phyloP scores from a whole-genome alignment of 92 coral and sea anemone genomes.

The Porites evermanni region DNA sequence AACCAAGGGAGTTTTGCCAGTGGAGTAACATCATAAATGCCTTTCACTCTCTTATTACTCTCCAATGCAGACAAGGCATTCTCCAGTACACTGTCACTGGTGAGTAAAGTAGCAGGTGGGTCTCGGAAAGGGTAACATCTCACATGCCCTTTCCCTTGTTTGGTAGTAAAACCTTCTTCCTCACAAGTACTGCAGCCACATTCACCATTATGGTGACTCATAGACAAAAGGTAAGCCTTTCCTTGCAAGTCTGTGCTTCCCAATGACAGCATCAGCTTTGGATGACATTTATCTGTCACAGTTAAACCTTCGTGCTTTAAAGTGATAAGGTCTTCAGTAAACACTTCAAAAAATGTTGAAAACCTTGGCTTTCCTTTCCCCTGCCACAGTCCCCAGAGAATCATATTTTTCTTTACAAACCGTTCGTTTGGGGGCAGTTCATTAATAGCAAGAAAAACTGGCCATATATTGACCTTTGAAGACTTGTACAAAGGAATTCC shows the following conservation, averaged over 20 bases:
- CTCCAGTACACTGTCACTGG: slow-evolving; percentile 36
- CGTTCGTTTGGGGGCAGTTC: slow-evolving; percentile 60
- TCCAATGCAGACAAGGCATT: slow-evolving; percentile 37
- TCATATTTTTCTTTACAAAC: slow-evolving; percentile 53
- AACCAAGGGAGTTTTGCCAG: slow-evolving; percentile 50
- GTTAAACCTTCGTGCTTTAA: slow-evolving; percentile 25
- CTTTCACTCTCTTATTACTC: slow-evolving; percentile 43
- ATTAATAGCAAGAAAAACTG: slow-evolving; percentile 60
- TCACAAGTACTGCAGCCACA: slow-evolving; percentile 62
- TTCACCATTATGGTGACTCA: slow-evolving; percentile 67
- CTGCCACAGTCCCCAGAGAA: slow-evolving; percentile 66
- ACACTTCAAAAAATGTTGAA: slow-evolving; percentile 38
- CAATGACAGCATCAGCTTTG: slow-evolving; percentile 45
- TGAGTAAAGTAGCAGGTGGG: slow-evolving; percentile 35
- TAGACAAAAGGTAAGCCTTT: slow-evolving; percentile 54
- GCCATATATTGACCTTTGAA: slow-evolving; percentile 64
- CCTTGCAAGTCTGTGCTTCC: slow-evolving; percentile 61
- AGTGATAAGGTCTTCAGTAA: slow-evolving; percentile 44
- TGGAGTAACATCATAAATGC: slow-evolving; percentile 48
- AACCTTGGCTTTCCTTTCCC: slow-evolving; percentile 60
- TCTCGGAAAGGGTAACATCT: slow-evolving; percentile 48
- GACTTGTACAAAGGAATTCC: slow-evolving; percentile 68
- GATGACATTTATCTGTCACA: slow-evolving; percentile 3
- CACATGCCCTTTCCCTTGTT: slow-evolving; percentile 68
- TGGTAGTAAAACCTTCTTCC: slow-evolving; percentile 50